Conservation (phyloP, 2,113 vertebrate species). For the Eublepharis macularius region DNA sequence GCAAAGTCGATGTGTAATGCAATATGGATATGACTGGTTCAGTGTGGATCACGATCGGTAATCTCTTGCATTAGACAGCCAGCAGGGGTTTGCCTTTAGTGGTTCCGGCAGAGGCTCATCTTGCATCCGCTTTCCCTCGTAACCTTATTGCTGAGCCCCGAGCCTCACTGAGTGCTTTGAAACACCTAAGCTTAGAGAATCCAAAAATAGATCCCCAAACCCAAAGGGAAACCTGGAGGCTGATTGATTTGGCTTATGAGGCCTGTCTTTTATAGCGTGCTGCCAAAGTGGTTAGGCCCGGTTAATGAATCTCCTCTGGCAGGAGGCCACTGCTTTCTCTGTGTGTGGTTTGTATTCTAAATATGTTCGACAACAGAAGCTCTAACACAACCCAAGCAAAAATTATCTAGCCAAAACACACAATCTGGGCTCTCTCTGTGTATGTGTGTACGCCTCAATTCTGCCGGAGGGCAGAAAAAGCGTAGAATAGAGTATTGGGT, state of each 20-base stretch:
- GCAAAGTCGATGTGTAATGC: too few relatives aligned
- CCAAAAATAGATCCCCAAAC: slow-evolving; percentile 11
- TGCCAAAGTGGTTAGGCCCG: background rate
- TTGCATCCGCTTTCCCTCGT: background rate
- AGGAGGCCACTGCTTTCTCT: background rate
- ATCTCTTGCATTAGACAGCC: background rate
- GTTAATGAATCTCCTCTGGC: background rate
- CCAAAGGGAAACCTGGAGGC: background rate
- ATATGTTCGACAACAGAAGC: background rate
- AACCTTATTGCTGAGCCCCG: background rate
- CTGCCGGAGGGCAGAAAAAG: too few relatives aligned
- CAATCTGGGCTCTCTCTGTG: too few relatives aligned
- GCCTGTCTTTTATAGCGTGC: background rate
- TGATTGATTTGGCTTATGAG: background rate
- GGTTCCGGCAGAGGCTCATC: background rate
- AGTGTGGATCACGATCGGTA: background rate
- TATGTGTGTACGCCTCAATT: too few relatives aligned
- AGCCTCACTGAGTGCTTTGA: background rate
- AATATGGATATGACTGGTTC: too few relatives aligned
- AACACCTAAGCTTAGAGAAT: slow-evolving; percentile 3
- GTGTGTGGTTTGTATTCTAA: background rate
- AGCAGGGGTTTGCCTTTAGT: background rate
- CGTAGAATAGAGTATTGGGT: too few relatives aligned
- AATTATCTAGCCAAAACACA: too few relatives aligned
- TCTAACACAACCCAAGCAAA: background rate